These are phyloP conservation scores for Latrodectus hesperus DNA, from an alignment of 2,888 invertebrate genomes.

Conservation along the genomic window DNA sequence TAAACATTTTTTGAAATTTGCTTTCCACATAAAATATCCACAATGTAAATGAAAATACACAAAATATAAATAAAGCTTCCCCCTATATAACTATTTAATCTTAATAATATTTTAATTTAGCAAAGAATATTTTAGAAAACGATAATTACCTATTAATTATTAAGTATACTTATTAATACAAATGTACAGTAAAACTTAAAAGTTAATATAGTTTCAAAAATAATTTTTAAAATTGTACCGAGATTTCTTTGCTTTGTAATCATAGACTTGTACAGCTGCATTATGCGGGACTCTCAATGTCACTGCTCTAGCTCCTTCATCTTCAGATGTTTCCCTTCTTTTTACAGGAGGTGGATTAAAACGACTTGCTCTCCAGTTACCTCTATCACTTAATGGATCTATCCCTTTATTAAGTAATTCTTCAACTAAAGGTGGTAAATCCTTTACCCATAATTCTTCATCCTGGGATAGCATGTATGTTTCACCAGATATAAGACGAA, in stretches of 20 bases:
- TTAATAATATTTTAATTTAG: too few relatives aligned
- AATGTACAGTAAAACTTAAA: background rate
- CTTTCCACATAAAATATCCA: too few relatives aligned
- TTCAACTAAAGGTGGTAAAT: slow-evolving; percentile 76
- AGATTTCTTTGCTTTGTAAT: slow-evolving; percentile 77
- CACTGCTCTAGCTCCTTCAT: slow-evolving; percentile 50
- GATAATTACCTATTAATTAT: too few relatives aligned
- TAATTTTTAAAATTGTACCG: slow-evolving; percentile 69
- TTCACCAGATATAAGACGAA: slow-evolving; percentile 76
- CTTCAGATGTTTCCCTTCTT: slow-evolving; percentile 36
- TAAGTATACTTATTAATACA: background rate
- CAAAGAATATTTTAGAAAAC: too few relatives aligned
- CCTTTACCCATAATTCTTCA: slow-evolving; percentile 73
- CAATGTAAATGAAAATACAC: too few relatives aligned
- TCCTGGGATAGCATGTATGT: slow-evolving; percentile 77
- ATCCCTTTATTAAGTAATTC: slow-evolving; percentile 72
- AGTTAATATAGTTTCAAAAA: background rate
- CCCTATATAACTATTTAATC: too few relatives aligned
- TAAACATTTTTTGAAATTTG: too few relatives aligned
- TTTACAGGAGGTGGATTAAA: slow-evolving; percentile 8
- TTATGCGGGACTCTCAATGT: slow-evolving; percentile 77
- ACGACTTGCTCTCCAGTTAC: slow-evolving; percentile 69
- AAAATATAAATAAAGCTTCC: too few relatives aligned
- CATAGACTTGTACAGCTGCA: slow-evolving; percentile 78
- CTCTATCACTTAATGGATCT: slow-evolving; percentile 77